Base-by-base conservation (phyloP, 2,888 invertebrate genomes). In the Lypha dubia region DNA sequence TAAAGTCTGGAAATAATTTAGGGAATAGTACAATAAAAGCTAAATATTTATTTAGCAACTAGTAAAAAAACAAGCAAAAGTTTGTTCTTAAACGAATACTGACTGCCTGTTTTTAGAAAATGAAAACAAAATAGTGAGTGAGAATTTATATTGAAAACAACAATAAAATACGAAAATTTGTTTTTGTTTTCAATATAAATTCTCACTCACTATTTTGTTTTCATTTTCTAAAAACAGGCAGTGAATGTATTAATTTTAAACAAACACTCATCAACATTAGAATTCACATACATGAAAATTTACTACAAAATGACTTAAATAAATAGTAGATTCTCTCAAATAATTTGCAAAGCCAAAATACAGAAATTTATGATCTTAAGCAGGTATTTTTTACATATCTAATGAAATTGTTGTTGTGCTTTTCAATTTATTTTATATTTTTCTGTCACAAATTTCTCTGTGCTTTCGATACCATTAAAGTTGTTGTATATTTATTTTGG, bases 241-340 rank as follows among this genome's bases (percentile, higher is more conserved):
- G 49, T 46, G 46, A 62, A 74, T 74, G 74, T 80, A 74, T 74
- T 68, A 80, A 68, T 80, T 80, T 68, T 35, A 24, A 28, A 44
- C 51, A 62, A 62, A 60, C 67, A 62, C 73, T 67, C 51, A 68
- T 74, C 80, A 74, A 68, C 74, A 62, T 74, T 74, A 80, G 68
- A 74, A 24, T 68, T 68, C 49, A 80, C 51, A 41, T 62, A 38
- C n/a, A n/a, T n/a, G 24, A 35, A 35, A 35, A 35, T 5, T 35
- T 49, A 32, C n/a, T n/a, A 38, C 35, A 53, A 41, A 56, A 44
- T 9, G 1, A 62, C 11, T 41, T 20, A 5, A 22, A 41, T 13
- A 62, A 41, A 41, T 20, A 13, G 20, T 20, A 60, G 38, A 53
- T 15, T 58, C 32, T n/a, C 11, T 35, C 3, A 58, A 58, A 32